phyloP scores from a whole-genome alignment of 2,888 invertebrate species.

The Pediacus dermestoides region DNA sequence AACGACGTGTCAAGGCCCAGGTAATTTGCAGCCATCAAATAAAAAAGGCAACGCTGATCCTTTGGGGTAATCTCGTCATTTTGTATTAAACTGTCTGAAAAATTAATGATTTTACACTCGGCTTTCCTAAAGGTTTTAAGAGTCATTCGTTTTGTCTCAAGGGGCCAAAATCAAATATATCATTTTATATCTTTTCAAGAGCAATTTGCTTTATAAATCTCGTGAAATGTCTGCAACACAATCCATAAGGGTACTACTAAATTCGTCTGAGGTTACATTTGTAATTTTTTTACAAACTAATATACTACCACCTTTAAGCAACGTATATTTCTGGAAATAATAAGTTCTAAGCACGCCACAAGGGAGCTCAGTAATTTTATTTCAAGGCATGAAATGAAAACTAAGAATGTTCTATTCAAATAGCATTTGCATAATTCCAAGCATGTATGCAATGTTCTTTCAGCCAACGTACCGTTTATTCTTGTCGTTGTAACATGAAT shows the following conservation, averaged over 20 bases:
- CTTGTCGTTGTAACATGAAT: slow-evolving; percentile 33
- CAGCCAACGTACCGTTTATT: slow-evolving; percentile 31
- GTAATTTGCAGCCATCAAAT: too few relatives aligned
- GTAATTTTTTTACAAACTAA: too few relatives aligned
- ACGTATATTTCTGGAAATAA: too few relatives aligned
- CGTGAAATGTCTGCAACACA: slow-evolving; percentile 20
- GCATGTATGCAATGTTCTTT: slow-evolving; percentile 41
- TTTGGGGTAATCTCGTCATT: slow-evolving; percentile 13
- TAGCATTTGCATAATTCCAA: slow-evolving; percentile 38
- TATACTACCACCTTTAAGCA: too few relatives aligned
- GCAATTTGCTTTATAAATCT: slow-evolving; percentile 22
- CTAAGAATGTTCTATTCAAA: slow-evolving; percentile 12
- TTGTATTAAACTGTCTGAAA: slow-evolving; percentile 20
- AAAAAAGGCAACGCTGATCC: too few relatives aligned
- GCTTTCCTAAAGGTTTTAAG: slow-evolving; percentile 15
- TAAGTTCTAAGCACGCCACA: too few relatives aligned
- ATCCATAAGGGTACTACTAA: slow-evolving; percentile 14
- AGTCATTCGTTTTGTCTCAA: slow-evolving; percentile 20
- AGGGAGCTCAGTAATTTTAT: too few relatives aligned
- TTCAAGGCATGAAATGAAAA: slow-evolving; percentile 6
- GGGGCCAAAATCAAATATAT: slow-evolving; percentile 18
- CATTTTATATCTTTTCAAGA: slow-evolving; percentile 19
- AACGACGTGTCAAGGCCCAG: too few relatives aligned
- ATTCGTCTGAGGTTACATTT: neutral
- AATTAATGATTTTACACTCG: slow-evolving; percentile 20